Percentiles rank a stretch among this genome's conserved stretches.
phyloP scores from a whole-genome alignment of 2,888 invertebrate species.

The Apamea crenata region DNA sequence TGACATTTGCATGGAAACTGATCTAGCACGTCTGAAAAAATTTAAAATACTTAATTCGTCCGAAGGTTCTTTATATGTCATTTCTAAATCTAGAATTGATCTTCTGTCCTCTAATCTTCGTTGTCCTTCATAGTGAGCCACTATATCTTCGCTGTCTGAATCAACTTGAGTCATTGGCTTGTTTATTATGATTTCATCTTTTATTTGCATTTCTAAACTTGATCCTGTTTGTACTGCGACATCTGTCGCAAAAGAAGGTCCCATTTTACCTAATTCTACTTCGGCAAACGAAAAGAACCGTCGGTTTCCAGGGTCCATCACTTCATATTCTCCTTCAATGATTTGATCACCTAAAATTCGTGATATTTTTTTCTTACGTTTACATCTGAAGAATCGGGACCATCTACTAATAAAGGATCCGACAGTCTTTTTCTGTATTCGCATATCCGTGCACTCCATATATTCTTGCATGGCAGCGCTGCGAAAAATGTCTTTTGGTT shows the following conservation, averaged over 20 bases:
- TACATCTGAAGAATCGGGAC: conserved; percentile 60
- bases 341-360: conserved; percentile 26
- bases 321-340: conserved; percentile 29
- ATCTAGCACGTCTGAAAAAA: conserved; percentile 72
- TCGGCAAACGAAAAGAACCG: conserved; percentile 78
- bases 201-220: conserved; percentile 75
- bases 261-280: conserved; percentile 77
- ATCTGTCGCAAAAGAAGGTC: conserved; percentile 60
- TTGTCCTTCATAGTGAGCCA: conserved; percentile 30
- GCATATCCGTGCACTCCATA: conserved; percentile 43
- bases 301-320: conserved; percentile 37
- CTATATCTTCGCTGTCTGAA: conserved; percentile 30
- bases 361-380: conserved; percentile 47
- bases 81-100: conserved; percentile 22
- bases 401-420: conserved; percentile 49
- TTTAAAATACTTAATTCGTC: conserved; percentile 79
- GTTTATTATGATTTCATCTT: neutral
- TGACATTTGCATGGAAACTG: conserved; percentile 54
- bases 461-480: conserved; percentile 69
- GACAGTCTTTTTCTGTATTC: conserved; percentile 38
- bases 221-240: conserved; percentile 81
- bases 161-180: neutral
- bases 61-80: conserved; percentile 30
- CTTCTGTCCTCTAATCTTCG: conserved; percentile 4
- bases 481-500: conserved; percentile 67